Percentiles rank a stretch among this genome's conserved stretches.
phyloP scores from a whole-genome alignment of 1,140 invertebrate species.

The Musca domestica region DNA sequence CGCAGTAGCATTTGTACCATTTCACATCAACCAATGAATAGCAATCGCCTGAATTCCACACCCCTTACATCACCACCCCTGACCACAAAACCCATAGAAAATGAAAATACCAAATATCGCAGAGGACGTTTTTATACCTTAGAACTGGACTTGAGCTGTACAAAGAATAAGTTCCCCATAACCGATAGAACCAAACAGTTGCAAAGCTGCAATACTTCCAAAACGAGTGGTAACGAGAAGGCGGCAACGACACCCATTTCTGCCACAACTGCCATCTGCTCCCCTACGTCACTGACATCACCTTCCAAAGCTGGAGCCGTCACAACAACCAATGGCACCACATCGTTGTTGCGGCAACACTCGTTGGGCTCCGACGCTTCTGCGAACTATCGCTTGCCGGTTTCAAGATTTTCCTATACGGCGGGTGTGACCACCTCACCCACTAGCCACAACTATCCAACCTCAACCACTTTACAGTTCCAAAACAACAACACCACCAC shows the following conservation, averaged over 20 bases:
- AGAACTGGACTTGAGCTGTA: slow-evolving; percentile 51
- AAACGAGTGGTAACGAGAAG: neutral
- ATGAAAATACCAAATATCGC: slow-evolving; percentile 39
- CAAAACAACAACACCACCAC: neutral
- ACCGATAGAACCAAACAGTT: slow-evolving; percentile 38
- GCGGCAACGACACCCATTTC: neutral
- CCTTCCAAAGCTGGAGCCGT: neutral
- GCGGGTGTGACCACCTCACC: neutral
- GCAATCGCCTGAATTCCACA: slow-evolving; percentile 3
- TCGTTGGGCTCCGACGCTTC: neutral
- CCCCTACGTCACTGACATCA: slow-evolving; percentile 3
- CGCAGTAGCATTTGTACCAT: slow-evolving; percentile 36
- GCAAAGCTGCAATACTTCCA: neutral
- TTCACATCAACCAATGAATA: slow-evolving; percentile 28
- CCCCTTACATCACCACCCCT: slow-evolving; percentile 8
- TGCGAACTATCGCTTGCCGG: neutral
- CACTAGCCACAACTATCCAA: neutral
- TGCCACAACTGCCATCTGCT: neutral
- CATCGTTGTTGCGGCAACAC: neutral
- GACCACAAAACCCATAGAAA: slow-evolving; percentile 28
- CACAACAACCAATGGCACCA: neutral
- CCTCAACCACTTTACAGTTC: neutral
- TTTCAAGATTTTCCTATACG: slow-evolving; percentile 7
- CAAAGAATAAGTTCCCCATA: slow-evolving; percentile 53
- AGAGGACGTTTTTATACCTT: slow-evolving; percentile 49